These are phyloP conservation scores for Ptychoptera albimana DNA, from an alignment of 2,888 invertebrate species.

Conservation along the genomic window DNA sequence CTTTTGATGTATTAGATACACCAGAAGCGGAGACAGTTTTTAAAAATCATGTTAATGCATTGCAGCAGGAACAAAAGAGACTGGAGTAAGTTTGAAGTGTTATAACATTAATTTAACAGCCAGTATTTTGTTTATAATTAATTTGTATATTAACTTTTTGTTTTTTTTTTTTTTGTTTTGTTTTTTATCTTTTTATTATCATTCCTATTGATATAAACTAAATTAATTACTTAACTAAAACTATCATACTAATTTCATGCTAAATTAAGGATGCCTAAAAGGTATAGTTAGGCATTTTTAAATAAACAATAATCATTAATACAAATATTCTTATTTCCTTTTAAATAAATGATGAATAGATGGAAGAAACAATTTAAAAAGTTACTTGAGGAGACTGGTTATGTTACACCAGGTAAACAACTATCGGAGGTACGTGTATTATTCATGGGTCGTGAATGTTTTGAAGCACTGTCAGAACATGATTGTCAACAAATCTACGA, in stretches of 20 bases:
- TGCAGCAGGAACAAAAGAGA: conserved; percentile 83
- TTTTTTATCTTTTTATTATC: conserved; percentile 6
- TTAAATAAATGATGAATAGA: conserved; percentile 32
- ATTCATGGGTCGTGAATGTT: conserved; percentile 89
- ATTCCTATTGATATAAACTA: conserved; percentile 2
- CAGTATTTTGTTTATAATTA: too few relatives aligned
- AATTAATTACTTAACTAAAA: conserved; percentile 7
- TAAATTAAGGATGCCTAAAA: conserved; percentile 34
- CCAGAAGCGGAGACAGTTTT: conserved; percentile 85
- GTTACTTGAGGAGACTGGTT: conserved; percentile 81
- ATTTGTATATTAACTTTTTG: not conserved
- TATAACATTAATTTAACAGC: too few relatives aligned
- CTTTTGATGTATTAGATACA: conserved; percentile 80
- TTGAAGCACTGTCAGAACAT: conserved; percentile 75
- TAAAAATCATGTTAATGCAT: conserved; percentile 75
- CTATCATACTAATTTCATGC: conserved; percentile 9
- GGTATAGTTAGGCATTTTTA: conserved; percentile 23
- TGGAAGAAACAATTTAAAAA: conserved; percentile 91
- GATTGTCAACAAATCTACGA: conserved; percentile 89
- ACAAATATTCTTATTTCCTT: not conserved
- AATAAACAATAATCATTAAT: not conserved
- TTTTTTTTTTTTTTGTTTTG: too few relatives aligned
- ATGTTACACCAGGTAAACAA: conserved; percentile 90
- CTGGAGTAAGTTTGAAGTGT: conserved; percentile 55
- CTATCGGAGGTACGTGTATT: conserved; percentile 77